These are phyloP conservation scores for Myiozetetes cayanensis DNA, from an alignment of 2,113 vertebrate species.

Conservation along the genomic window DNA sequence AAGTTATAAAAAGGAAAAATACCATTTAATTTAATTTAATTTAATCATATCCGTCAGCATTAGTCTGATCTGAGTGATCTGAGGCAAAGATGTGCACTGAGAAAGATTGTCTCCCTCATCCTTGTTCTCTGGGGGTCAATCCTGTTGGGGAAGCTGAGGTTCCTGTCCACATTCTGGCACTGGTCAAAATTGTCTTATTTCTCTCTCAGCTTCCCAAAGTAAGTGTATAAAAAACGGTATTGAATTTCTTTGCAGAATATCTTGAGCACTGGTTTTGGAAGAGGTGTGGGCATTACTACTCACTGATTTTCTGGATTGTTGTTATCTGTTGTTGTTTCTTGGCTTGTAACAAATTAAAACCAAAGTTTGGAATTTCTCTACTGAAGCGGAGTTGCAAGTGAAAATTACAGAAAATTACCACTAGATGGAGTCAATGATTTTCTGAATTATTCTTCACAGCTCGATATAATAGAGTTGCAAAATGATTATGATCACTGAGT, in stretches of 20 bases:
- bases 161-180: neutral
- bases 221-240: neutral
- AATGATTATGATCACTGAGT: constrained; percentile 35
- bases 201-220: neutral
- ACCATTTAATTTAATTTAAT: neutral
- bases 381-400: neutral
- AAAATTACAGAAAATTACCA: constrained; percentile 59
- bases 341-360: neutral
- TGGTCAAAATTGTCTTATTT: neutral
- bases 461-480: constrained; percentile 27
- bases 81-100: neutral
- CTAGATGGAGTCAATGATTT: constrained; percentile 79
- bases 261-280: neutral
- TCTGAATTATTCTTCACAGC: constrained; percentile 44
- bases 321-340: neutral
- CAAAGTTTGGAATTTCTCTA: neutral
- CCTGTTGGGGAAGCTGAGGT: neutral
- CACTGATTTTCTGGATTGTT: neutral
- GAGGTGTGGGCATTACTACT: neutral
- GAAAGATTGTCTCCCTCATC: neutral
- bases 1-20: neutral
- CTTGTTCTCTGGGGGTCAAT: neutral
- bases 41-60: neutral
- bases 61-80: neutral
- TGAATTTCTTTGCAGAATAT: neutral